phyloP scores from a whole-genome alignment of 1,140 invertebrate species.

The Atopsyche davidsoni region DNA sequence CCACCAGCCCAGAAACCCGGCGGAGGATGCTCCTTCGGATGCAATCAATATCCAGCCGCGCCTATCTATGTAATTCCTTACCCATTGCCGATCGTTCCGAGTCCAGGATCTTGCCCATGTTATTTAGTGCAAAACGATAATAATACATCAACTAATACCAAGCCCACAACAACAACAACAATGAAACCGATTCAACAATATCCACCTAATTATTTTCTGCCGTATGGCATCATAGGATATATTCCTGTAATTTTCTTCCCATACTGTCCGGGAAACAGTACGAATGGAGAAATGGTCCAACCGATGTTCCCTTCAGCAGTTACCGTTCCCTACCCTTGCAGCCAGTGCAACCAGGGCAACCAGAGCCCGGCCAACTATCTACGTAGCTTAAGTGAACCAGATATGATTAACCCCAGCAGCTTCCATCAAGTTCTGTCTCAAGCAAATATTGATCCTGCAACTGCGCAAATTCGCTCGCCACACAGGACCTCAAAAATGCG shows the following conservation, averaged over 20 bases:
- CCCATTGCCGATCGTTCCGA: slow-evolving; percentile 49
- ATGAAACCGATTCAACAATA: slow-evolving; percentile 32
- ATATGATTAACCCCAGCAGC: slow-evolving; percentile 13
- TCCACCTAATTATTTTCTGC: slow-evolving; percentile 40
- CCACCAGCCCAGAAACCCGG: slow-evolving; percentile 34
- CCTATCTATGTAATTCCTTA: slow-evolving; percentile 50
- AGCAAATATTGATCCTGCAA: slow-evolving; percentile 17
- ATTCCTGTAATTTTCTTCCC: slow-evolving; percentile 56
- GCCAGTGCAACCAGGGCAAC: slow-evolving; percentile 20
- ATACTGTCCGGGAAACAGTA: slow-evolving; percentile 41
- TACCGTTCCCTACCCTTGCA: slow-evolving; percentile 32
- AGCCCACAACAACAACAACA: slow-evolving; percentile 30
- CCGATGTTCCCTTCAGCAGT: slow-evolving; percentile 42
- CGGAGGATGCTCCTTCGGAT: neutral
- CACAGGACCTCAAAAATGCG: slow-evolving; percentile 20
- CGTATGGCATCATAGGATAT: slow-evolving; percentile 49
- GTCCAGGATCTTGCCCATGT: slow-evolving; percentile 49
- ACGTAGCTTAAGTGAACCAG: slow-evolving; percentile 6
- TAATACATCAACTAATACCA: slow-evolving; percentile 32
- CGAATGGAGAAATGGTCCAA: slow-evolving; percentile 34
- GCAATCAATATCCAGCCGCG: slow-evolving; percentile 30
- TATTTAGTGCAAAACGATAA: slow-evolving; percentile 42
- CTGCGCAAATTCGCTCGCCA: slow-evolving; percentile 19
- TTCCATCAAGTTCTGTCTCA: slow-evolving; percentile 27
- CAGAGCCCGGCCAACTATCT: slow-evolving; percentile 4